Percentiles rank a stretch among this genome's conserved stretches.
These are phyloP conservation scores for Gobiocypris rarus DNA, from an alignment of 2,113 vertebrate species.

Conservation along the genomic window DNA sequence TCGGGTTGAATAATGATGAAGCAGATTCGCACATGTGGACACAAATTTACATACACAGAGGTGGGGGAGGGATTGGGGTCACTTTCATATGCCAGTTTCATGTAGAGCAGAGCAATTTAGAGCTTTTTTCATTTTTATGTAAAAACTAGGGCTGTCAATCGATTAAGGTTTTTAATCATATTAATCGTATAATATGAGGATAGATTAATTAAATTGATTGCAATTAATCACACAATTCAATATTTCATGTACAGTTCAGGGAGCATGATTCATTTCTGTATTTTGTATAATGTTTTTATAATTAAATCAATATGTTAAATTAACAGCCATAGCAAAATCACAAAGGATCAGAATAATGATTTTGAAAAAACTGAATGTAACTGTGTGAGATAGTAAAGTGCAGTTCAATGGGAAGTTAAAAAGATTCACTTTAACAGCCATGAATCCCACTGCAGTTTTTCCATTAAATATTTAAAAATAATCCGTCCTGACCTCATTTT, in stretches of 20 bases:
- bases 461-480: conserved; percentile 13
- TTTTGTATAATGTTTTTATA: not conserved
- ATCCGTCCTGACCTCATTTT: conserved; percentile 8
- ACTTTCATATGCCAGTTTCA: not conserved
- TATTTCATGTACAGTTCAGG: not conserved
- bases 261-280: not conserved
- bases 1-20: conserved; percentile 37
- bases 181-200: not conserved
- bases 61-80: conserved; percentile 23
- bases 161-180: not conserved
- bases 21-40: conserved; percentile 31
- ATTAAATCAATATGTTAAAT: not conserved
- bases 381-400: not conserved
- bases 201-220: not conserved
- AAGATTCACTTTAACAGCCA: not conserved
- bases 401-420: not conserved
- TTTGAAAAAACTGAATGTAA: not conserved
- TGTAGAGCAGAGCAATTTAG: conserved; percentile 15
- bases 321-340: not conserved
- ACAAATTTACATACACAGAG: conserved; percentile 19
- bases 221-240: not conserved
- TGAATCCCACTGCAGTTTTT: conserved; percentile 7
- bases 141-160: not conserved
- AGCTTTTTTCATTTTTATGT: not conserved
- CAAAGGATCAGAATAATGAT: not conserved